A percentile compares a stretch with the other conserved stretches of the same genome.
These are phyloP conservation scores for Eupithecia centaureata DNA, from an alignment of 2,888 invertebrate species.

Conservation along the genomic window DNA sequence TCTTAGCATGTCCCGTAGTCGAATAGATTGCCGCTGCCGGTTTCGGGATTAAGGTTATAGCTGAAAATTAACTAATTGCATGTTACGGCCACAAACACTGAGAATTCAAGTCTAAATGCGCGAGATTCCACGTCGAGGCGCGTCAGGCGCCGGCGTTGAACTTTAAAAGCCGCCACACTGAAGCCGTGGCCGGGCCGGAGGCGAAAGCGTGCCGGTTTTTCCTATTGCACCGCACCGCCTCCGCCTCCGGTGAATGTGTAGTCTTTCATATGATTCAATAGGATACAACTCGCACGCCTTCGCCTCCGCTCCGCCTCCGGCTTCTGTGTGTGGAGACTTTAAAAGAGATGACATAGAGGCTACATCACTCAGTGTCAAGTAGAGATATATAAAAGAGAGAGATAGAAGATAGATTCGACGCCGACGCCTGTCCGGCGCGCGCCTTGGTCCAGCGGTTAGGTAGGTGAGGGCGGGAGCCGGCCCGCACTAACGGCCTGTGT, in stretches of 20 bases:
- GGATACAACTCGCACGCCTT: too few relatives aligned
- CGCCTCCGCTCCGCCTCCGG: too few relatives aligned
- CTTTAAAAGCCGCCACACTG: too few relatives aligned
- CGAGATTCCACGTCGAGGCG: conserved; percentile 25
- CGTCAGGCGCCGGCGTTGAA: conserved; percentile 34
- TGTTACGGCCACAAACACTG: conserved; percentile 65
- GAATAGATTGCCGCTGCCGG: conserved; percentile 53
- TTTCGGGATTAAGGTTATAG: conserved; percentile 54
- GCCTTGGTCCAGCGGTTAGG: conserved; percentile 50
- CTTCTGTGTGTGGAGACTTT: too few relatives aligned
- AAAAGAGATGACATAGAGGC: not conserved
- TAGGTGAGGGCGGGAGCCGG: conserved; percentile 59
- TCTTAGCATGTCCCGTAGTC: conserved; percentile 76
- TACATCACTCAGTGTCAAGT: conserved; percentile 17
- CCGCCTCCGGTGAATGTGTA: too few relatives aligned
- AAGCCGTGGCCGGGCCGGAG: too few relatives aligned
- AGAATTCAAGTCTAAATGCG: conserved; percentile 20
- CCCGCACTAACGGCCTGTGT: conserved; percentile 71
- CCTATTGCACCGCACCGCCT: too few relatives aligned
- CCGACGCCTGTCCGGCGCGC: conserved; percentile 34
- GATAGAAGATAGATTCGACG: too few relatives aligned
- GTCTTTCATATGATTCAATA: too few relatives aligned
- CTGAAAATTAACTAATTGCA: conserved; percentile 71
- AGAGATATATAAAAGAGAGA: conserved; percentile 17
- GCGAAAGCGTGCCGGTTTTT: too few relatives aligned